Conservation (phyloP, 2,797 vertebrate species). For the Halcyon leucocephala region DNA sequence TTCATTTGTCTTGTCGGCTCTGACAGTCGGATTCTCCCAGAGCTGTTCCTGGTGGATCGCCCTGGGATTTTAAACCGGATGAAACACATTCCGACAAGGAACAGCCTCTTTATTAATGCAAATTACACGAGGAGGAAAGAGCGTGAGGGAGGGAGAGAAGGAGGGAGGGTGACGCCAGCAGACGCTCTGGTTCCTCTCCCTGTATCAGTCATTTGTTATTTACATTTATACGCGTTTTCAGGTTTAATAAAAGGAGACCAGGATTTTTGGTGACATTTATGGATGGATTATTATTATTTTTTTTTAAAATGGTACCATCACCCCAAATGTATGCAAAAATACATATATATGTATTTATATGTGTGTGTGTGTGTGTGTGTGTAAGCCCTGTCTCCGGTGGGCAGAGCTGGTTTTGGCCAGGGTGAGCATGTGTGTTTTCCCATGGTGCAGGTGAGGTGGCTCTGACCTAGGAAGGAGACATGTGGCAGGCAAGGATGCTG, state of each 20-base stretch:
- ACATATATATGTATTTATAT: not conserved
- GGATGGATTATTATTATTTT: constrained; percentile 61
- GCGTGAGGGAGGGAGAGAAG: constrained; percentile 69
- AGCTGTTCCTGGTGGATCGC: constrained; percentile 93
- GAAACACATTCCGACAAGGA: constrained; percentile 99
- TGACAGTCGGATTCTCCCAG: constrained; percentile 98
- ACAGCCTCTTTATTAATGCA: constrained; percentile 99
- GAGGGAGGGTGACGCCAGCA: constrained; percentile 83
- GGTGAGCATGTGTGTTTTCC: not conserved
- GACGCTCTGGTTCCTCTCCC: constrained; percentile 86
- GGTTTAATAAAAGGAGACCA: constrained; percentile 88
- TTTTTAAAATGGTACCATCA: constrained; percentile 4
- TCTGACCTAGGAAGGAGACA: not conserved
- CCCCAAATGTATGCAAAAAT: constrained; percentile 56
- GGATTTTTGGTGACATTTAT: constrained; percentile 83
- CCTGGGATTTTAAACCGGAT: constrained; percentile 97
- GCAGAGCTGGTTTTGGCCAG: not conserved
- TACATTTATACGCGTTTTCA: constrained; percentile 84
- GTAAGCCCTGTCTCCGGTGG: not conserved
- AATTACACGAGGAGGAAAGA: constrained; percentile 92
- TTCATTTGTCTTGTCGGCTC: constrained; percentile 99
- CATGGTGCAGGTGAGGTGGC: not conserved
- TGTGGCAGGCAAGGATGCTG: fast-evolving
- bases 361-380: not conserved
- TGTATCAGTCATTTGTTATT: constrained; percentile 88